These are phyloP conservation scores for Drosophila micromelanica DNA, from an alignment of 1,140 invertebrate species.

Conservation along the genomic window DNA sequence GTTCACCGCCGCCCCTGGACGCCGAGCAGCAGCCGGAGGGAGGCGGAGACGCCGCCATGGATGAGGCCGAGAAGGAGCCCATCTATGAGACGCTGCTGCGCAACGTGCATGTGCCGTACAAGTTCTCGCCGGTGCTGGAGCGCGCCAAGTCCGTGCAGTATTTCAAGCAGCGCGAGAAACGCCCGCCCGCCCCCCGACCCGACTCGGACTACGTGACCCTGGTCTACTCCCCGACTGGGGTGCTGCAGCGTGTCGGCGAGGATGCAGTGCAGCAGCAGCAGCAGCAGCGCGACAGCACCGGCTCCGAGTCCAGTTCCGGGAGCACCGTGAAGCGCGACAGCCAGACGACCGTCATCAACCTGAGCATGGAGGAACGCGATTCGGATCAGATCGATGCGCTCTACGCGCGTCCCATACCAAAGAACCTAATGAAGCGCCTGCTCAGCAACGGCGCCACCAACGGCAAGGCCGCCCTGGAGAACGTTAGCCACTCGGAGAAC, in stretches of 20 bases:
- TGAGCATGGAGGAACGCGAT: conserved; percentile 43
- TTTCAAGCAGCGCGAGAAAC: conserved; percentile 59
- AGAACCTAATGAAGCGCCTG: conserved; percentile 66
- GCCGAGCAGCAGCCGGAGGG: conserved; percentile 42
- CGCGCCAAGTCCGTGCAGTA: conserved; percentile 73
- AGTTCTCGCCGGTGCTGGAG: conserved; percentile 76
- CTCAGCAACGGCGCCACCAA: conserved; percentile 33
- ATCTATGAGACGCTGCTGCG: conserved; percentile 80
- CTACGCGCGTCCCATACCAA: conserved; percentile 63
- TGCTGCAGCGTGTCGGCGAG: conserved; percentile 69
- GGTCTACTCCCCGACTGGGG: conserved; percentile 72
- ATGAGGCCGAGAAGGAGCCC: conserved; percentile 60
- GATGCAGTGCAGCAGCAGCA: conserved; percentile 42
- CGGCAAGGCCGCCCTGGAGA: conserved; percentile 32
- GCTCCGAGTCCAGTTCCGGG: conserved; percentile 58
- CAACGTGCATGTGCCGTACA: conserved; percentile 84
- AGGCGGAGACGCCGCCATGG: neutral
- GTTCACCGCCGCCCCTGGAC: conserved; percentile 76
- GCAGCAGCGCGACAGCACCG: conserved; percentile 59
- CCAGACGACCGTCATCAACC: conserved; percentile 72
- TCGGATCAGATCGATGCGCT: conserved; percentile 21
- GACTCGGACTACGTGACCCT: conserved; percentile 84
- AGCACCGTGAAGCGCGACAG: conserved; percentile 72
- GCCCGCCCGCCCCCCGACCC: conserved; percentile 44
- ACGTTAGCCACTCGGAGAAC: conserved; percentile 67